Evolutionary conservation across 2,797 vertebrate genomes (phyloP), one percentile per base, ranked within the genome.

Genomic region (Danio albolineatus): DNA sequence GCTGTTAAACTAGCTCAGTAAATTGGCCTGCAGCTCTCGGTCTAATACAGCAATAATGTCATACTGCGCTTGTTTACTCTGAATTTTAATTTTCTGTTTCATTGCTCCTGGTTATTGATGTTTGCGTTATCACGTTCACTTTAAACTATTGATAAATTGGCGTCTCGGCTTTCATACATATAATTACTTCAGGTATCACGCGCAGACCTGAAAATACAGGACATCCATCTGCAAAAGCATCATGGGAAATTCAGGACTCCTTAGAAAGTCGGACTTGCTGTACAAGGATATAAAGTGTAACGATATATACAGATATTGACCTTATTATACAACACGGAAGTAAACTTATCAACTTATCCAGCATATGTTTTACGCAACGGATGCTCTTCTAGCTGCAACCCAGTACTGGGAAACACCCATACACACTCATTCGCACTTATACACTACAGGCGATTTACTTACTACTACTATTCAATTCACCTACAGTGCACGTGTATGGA

Each of bases 61-160:
- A 60, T 59, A 76, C 71, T 80, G 71, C 54, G 76, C 72, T 82
- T 85, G 78, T 82, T 80, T 78, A 82, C 49, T 38, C 80, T 78
- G 80, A 74, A 85, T 84, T 82, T 82, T 51, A 85, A 82, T 85
- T 82, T 75, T 78, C 49, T 78, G 77, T 85, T 79, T 80, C 61
- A 78, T 77, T 85, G 79, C 81, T 65, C 48, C 70, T 73, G 80
- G 77, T 67, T 79, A 76, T 84, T 84, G 79, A 75, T 81, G 75
- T 74, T 74, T 81, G 73, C 43, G 39, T 83, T 84, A 79, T 83
- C 67, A 53, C n/a, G 38, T 79, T 73, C 80, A 73, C 78, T 80
- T 76, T 71, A 72, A 85, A 64, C 60, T 75, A 86, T 43, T 84
- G 77, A 81, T 79, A 80, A 78, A 82, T 73, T 69, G 38, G n/a